Evolutionary conservation across 2,113 vertebrate genomes (phyloP).

Genomic region (Dolichotis patagonum): DNA sequence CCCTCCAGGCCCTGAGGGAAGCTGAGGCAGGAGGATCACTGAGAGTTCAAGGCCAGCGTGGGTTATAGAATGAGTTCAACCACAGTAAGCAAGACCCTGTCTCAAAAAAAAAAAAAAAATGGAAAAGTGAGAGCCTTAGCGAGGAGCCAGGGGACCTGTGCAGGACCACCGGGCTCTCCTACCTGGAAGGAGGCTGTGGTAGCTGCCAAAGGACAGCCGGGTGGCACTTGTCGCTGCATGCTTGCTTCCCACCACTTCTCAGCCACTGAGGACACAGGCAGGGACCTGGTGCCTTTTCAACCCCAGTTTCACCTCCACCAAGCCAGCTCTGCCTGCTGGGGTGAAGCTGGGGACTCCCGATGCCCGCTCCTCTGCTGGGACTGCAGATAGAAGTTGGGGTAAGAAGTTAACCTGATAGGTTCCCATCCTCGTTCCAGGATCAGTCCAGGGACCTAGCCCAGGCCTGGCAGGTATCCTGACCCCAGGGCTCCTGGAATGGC

Average conservation of each 20-base stretch:
- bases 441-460: neutral
- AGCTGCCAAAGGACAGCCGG: accelerated
- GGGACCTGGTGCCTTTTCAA: constrained; percentile 44
- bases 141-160: neutral
- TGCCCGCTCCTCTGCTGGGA: neutral
- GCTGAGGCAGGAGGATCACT: neutral
- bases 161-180: neutral
- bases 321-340: neutral
- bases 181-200: constrained; percentile 72
- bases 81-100: neutral
- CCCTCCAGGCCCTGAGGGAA: neutral
- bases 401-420: constrained; percentile 20
- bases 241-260: constrained; percentile 2
- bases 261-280: neutral
- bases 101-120: neutral
- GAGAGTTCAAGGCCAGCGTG: neutral
- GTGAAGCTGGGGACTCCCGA: neutral
- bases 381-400: neutral
- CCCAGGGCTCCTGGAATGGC: neutral
- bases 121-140: neutral
- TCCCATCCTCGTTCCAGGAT: neutral
- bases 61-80: neutral
- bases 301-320: neutral
- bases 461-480: neutral
- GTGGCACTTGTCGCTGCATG: neutral